A percentile compares a stretch with the other conserved stretches of the same genome.
Evolutionary conservation across 1,140 invertebrate genomes (phyloP).

Genomic region (Cydia pomonella): DNA sequence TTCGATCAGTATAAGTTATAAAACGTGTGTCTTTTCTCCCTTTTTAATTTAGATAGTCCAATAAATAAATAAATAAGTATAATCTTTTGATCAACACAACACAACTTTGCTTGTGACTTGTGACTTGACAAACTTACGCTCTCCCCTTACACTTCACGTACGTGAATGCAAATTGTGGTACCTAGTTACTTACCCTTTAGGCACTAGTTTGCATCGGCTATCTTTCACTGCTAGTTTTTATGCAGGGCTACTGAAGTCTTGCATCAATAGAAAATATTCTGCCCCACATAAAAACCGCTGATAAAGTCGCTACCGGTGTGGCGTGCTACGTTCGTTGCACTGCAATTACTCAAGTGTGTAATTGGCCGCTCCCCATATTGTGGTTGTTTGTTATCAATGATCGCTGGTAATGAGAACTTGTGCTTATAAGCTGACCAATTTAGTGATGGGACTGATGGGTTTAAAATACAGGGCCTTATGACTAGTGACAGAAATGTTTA

Average conservation of each 20-base stretch:
- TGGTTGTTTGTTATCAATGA: slow-evolving; percentile 23
- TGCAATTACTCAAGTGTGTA: slow-evolving; percentile 57
- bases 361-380: slow-evolving; percentile 42
- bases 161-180: too few species aligned
- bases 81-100: too few species aligned
- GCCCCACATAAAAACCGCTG: background rate
- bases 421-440: background rate
- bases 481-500: background rate
- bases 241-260: background rate
- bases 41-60: too few species aligned
- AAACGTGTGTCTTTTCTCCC: too few species aligned
- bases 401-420: slow-evolving; percentile 10
- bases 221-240: background rate
- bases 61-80: too few species aligned
- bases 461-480: background rate
- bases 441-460: background rate
- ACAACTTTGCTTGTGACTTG: too few species aligned
- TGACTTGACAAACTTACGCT: too few species aligned
- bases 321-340: slow-evolving; percentile 47
- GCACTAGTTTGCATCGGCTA: too few species aligned
- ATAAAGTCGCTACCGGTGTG: background rate
- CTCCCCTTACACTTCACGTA: too few species aligned
- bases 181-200: too few species aligned
- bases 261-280: background rate
- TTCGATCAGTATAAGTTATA: too few species aligned